Conservation (phyloP, 2,113 vertebrate genomes). For the Prolemur simus region DNA sequence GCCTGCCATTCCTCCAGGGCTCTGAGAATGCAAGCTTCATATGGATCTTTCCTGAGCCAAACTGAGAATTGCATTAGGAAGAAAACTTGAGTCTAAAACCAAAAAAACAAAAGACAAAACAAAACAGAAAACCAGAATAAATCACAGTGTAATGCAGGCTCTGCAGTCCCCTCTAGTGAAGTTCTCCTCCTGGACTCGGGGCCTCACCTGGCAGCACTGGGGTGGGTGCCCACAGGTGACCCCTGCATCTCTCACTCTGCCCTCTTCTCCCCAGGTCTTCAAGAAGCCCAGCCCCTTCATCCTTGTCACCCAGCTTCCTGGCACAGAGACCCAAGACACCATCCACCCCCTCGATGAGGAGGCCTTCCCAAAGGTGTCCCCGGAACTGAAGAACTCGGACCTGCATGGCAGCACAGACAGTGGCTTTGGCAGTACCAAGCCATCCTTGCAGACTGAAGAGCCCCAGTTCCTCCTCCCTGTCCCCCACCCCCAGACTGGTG, state of each 20-base stretch:
- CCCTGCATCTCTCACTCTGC: neutral
- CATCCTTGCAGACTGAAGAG: constrained; percentile 59
- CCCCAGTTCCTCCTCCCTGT: constrained; percentile 30
- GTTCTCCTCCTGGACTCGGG: neutral
- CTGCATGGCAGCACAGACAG: rapidly evolving
- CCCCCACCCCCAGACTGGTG: rapidly evolving
- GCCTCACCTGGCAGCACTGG: neutral
- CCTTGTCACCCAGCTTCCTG: neutral
- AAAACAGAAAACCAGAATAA: too few species aligned
- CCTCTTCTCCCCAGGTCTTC: constrained; percentile 75
- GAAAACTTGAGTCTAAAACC: neutral
- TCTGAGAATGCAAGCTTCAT: neutral
- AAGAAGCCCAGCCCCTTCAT: constrained; percentile 61
- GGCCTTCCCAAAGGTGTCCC: constrained; percentile 65
- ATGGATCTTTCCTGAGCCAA: neutral
- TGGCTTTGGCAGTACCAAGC: constrained; percentile 31
- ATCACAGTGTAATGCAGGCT: neutral
- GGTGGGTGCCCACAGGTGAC: neutral
- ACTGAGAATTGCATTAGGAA: neutral
- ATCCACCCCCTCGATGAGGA: neutral
- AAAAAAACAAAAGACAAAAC: too few species aligned
- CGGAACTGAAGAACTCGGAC: constrained; percentile 52
- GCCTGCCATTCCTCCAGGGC: neutral
- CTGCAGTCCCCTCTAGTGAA: neutral
- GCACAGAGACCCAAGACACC: neutral